Evolutionary conservation across 2,888 invertebrate genomes (phyloP), one percentile per base, ranked within the genome.

Genomic region (Chalcis sispes): DNA sequence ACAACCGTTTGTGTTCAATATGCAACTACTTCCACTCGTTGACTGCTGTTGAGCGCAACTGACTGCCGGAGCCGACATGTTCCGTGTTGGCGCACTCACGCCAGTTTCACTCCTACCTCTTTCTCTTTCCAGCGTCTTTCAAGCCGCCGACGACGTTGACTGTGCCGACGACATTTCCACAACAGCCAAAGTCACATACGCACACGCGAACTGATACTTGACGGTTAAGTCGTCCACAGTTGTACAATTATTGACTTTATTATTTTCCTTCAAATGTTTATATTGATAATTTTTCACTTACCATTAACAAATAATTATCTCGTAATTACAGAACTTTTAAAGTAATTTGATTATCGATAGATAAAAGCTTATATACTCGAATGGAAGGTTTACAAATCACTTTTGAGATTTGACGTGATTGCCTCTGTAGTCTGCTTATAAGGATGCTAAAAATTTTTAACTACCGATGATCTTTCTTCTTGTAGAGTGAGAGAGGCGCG

Each of bases 1-100:
- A 89, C 93, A 93, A 15, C 70, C 77, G 52, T 7, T 62, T 0
- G 20, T 27, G 15, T 65, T 10, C 8, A 52, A 20, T 23, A 20
- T 18, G 36, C 71, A 48, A 46, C 69, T 29, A 29, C 62, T 67
- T 32, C 65, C 69, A 29, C 52, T 75, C 82, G 76, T 73, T 80
- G 78, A 72, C 72, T 80, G 82, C 81, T 83, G 82, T 72, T 82
- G 80, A 78, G 83, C 50, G n/a, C 67, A 72, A 85, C 86, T 86
- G 83, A 83, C 80, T 73, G 83, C 81, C 72, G 83, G 78, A 59
- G 78, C 81, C 71, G 86, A 86, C 86, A 86, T 86, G 78, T 75
- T 75, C 42, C 48, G 54, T 46, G 2, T 27, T 25, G 15, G 27
- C 20, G 27, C 62, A 5, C 29, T 61, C 7, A 25, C 18, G 8